Evolutionary conservation across 2,888 invertebrate genomes (phyloP).

Genomic region (Troides oblongomaculatus): DNA sequence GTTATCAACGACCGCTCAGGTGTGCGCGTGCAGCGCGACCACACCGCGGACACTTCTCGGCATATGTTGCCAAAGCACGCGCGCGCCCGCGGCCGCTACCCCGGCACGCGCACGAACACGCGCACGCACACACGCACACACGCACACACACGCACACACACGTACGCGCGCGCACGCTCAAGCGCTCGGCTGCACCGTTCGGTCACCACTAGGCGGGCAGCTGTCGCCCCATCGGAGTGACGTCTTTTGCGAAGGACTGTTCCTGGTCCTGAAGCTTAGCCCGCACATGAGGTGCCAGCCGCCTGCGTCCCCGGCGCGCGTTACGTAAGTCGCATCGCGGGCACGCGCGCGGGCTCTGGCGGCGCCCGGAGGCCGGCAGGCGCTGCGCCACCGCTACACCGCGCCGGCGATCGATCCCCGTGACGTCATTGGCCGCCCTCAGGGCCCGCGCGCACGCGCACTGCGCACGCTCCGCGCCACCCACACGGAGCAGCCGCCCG

Average conservation of each 20-base stretch:
- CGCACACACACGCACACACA: too few relatives aligned
- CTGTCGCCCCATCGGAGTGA: constrained; percentile 98
- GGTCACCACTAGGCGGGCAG: constrained; percentile 68
- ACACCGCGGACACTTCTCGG: constrained; percentile 1
- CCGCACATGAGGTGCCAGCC: constrained; percentile 91
- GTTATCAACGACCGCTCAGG: too few relatives aligned
- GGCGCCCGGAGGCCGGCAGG: constrained; percentile 49
- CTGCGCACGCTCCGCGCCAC: too few relatives aligned
- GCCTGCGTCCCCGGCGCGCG: constrained; percentile 47
- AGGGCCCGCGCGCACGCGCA: not conserved
- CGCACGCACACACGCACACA: too few relatives aligned
- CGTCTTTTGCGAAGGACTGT: constrained; percentile 98
- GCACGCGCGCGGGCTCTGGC: constrained; percentile 49
- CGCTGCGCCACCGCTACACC: constrained; percentile 64
- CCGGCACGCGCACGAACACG: too few relatives aligned
- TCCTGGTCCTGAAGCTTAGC: constrained; percentile 96
- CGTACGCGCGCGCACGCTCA: not conserved
- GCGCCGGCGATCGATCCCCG: constrained; percentile 16
- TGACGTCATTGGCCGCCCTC: not conserved
- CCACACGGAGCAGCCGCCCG: not conserved
- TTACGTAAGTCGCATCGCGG: constrained; percentile 56
- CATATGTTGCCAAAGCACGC: constrained; percentile 1
- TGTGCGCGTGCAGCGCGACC: not conserved
- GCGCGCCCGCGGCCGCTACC: too few relatives aligned
- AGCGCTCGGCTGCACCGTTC: constrained; percentile 29